Conservation (phyloP, 2,113 vertebrate genomes). For the Rattus rattus region DNA sequence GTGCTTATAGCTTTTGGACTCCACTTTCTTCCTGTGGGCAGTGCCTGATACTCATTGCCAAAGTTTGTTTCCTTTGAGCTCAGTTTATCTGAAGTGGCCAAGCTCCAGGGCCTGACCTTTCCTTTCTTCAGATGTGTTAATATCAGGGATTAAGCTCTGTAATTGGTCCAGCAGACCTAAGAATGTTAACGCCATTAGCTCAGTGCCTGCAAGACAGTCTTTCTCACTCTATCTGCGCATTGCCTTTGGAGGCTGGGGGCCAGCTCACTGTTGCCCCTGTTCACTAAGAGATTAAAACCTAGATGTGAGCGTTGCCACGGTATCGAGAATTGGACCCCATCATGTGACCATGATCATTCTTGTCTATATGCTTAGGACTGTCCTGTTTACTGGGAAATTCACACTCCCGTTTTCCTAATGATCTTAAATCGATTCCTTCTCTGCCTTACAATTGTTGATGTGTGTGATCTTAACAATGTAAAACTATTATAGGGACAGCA, state of each 20-base stretch:
- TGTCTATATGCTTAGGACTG: not conserved
- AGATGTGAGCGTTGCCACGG: not conserved
- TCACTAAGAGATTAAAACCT: conserved; percentile 31
- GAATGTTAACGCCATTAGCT: conserved; percentile 35
- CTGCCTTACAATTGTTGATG: not conserved
- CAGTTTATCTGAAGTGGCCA: conserved; percentile 61
- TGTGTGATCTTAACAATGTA: conserved; percentile 17
- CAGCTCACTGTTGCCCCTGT: not conserved
- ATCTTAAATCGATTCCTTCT: not conserved
- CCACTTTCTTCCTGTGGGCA: conserved; percentile 23
- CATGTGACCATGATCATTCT: not conserved
- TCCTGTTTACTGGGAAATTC: not conserved
- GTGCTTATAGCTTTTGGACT: not conserved
- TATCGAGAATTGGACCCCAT: too few relatives aligned
- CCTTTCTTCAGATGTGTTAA: conserved; percentile 63
- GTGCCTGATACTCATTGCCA: not conserved
- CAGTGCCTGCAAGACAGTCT: not conserved
- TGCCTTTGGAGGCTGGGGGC: not conserved
- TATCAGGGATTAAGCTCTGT: conserved; percentile 44
- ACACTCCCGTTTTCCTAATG: not conserved
- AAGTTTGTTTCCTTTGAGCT: conserved; percentile 70
- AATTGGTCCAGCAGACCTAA: conserved; percentile 12
- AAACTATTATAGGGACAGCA: not conserved
- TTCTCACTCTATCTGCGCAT: not conserved
- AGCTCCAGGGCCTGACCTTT: conserved; percentile 64